A percentile compares a stretch with the other conserved stretches of the same genome.
These are phyloP conservation scores for Drosophila suboccidentalis DNA, from an alignment of 2,888 invertebrate species.

Conservation along the genomic window DNA sequence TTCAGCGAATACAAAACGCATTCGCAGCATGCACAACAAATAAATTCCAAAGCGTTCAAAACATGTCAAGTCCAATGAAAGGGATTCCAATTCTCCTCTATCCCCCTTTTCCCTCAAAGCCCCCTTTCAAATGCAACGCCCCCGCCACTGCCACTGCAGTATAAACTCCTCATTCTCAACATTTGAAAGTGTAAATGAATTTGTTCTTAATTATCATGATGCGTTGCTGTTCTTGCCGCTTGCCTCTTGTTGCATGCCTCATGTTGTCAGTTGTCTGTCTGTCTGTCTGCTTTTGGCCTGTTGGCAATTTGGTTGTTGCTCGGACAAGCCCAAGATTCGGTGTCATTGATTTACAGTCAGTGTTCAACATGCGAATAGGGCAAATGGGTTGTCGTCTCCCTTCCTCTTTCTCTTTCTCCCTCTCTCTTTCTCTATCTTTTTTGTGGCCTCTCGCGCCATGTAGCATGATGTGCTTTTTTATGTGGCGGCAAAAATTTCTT, in stretches of 20 bases:
- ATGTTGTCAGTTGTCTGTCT: slow-evolving; percentile 22
- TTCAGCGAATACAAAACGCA: slow-evolving; percentile 54
- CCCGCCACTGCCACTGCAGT: slow-evolving; percentile 3
- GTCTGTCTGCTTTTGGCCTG: slow-evolving; percentile 25
- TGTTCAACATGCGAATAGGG: slow-evolving; percentile 51
- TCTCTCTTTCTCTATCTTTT: not conserved
- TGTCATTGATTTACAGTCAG: slow-evolving; percentile 73
- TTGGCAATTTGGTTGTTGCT: slow-evolving; percentile 63
- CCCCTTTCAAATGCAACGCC: not conserved
- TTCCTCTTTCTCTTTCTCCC: not conserved
- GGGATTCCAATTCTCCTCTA: slow-evolving; percentile 34
- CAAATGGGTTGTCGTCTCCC: slow-evolving; percentile 40
- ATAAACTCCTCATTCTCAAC: slow-evolving; percentile 17
- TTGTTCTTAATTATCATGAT: slow-evolving; percentile 80
- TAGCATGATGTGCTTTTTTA: slow-evolving; percentile 69
- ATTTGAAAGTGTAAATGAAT: slow-evolving; percentile 80
- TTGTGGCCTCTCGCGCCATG: slow-evolving; percentile 28
- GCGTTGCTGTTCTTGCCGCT: slow-evolving; percentile 25
- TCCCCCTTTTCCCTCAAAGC: not conserved
- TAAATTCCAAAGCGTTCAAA: slow-evolving; percentile 71
- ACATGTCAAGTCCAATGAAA: slow-evolving; percentile 76
- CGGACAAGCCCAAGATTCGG: slow-evolving; percentile 51
- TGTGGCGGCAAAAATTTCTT: slow-evolving; percentile 65
- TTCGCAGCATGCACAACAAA: slow-evolving; percentile 63
- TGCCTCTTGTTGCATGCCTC: slow-evolving; percentile 10